Evolutionary conservation across 2,113 vertebrate species (phyloP).

Genomic region (Aptenodytes forsteri): DNA sequence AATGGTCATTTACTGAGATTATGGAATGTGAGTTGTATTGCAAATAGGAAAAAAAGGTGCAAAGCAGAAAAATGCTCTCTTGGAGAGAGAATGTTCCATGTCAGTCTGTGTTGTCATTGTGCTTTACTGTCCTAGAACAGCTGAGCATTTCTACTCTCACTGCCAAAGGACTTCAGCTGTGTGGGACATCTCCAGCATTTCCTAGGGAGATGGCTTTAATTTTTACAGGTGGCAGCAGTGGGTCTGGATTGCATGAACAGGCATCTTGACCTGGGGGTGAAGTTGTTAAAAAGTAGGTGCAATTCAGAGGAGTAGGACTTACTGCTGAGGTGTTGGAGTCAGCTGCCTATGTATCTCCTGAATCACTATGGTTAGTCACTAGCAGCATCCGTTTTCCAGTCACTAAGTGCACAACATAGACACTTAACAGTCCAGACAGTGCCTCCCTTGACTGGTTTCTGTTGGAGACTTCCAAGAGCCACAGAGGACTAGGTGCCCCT

Average conservation of each 20-base stretch:
- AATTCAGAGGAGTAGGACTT: not conserved
- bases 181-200: not conserved
- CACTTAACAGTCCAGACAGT: not conserved
- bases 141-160: not conserved
- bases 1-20: not conserved
- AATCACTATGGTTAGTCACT: not conserved
- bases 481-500: not conserved
- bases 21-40: not conserved
- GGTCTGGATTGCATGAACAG: not conserved
- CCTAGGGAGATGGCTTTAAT: not conserved
- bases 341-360: not conserved
- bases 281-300: not conserved
- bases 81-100: not conserved
- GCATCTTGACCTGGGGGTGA: not conserved
- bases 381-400: not conserved
- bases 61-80: not conserved
- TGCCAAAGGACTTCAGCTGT: not conserved
- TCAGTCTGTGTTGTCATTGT: not conserved
- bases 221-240: not conserved
- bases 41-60: not conserved
- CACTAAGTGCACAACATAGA: not conserved
- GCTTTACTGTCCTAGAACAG: not conserved
- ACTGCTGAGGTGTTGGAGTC: not conserved
- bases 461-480: not conserved
- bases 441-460: not conserved